A percentile compares a stretch with the other conserved stretches of the same genome.
Conservation (phyloP, 2,797 vertebrate species). For the Esox masquinongy region DNA sequence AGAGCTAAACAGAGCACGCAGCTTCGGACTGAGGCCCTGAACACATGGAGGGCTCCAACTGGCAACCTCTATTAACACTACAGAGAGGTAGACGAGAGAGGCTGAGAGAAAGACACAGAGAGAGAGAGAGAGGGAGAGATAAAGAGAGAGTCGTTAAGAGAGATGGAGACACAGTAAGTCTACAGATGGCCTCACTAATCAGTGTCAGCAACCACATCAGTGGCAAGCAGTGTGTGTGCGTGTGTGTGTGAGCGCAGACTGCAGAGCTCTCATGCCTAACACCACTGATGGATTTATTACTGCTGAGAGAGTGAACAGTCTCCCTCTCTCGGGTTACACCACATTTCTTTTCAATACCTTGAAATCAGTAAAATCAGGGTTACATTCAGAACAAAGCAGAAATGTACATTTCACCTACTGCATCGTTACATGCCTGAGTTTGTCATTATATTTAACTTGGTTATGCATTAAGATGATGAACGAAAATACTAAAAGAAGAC, state of each 20-base stretch:
- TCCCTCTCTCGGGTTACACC: background rate
- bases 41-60: background rate
- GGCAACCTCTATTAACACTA: too few relatives aligned
- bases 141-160: too few relatives aligned
- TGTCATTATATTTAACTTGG: background rate
- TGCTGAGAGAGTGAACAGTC: background rate
- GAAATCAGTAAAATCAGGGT: too few relatives aligned
- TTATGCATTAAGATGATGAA: background rate
- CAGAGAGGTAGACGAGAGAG: background rate
- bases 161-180: background rate
- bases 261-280: too few relatives aligned
- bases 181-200: background rate
- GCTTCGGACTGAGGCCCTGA: background rate
- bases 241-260: too few relatives aligned
- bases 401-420: too few relatives aligned
- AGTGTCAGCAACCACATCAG: background rate
- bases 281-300: too few relatives aligned
- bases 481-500: background rate
- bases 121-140: too few relatives aligned
- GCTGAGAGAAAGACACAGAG: background rate
- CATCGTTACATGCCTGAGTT: background rate
- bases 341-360: too few relatives aligned
- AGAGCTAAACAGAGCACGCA: background rate
- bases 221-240: background rate
- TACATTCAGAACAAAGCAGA: too few relatives aligned